Evolutionary conservation across 1,140 invertebrate species (phyloP).

Genomic region (Armadillidium nasatum): DNA sequence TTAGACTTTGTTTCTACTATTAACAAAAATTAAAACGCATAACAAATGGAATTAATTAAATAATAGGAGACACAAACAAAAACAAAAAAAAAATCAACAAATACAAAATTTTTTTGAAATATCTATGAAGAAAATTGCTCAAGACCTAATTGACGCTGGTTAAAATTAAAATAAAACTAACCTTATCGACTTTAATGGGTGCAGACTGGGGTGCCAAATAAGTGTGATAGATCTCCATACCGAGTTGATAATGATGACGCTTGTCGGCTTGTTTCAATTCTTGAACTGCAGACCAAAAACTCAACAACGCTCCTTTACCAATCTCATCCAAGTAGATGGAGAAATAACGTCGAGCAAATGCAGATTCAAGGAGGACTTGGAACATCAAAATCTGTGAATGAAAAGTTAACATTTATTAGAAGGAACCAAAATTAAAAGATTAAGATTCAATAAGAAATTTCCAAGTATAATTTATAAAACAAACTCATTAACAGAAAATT

Average conservation of each 20-base stretch:
- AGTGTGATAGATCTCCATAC: slow-evolving; percentile 82
- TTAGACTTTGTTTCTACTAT: no score
- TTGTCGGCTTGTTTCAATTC: slow-evolving; percentile 68
- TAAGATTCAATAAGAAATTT: no score
- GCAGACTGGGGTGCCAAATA: slow-evolving; percentile 62
- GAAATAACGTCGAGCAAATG: slow-evolving; percentile 59
- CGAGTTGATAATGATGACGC: slow-evolving; percentile 76
- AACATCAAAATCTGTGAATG: slow-evolving; percentile 51
- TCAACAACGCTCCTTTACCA: slow-evolving; percentile 70
- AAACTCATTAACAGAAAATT: no score
- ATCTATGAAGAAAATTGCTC: background rate
- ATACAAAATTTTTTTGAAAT: background rate
- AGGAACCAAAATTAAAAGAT: no score
- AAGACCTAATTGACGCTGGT: no score
- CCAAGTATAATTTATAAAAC: no score
- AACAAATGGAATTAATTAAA: no score
- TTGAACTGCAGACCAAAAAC: slow-evolving; percentile 83
- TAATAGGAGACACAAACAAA: no score
- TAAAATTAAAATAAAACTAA: slow-evolving; percentile 30
- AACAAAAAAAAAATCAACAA: no score
- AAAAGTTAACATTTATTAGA: no score
- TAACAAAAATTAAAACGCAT: no score
- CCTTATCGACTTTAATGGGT: slow-evolving; percentile 71
- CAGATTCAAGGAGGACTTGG: slow-evolving; percentile 51
- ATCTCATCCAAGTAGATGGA: slow-evolving; percentile 74